Conservation (phyloP, 2,888 invertebrate species). For the Synanthedon tipuliformis region DNA sequence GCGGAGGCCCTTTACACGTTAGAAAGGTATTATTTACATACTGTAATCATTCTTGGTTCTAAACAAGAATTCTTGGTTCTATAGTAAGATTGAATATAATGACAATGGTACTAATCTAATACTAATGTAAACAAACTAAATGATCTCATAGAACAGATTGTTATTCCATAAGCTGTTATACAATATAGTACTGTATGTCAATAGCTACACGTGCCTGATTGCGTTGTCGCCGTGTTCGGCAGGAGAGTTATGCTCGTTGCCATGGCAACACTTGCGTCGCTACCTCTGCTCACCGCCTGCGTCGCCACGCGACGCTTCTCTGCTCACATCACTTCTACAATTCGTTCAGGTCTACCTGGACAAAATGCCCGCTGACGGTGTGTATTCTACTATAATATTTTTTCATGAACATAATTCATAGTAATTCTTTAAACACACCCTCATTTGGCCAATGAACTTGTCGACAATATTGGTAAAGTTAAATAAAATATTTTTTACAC, state of each 20-base stretch:
- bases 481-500: conserved; percentile 5
- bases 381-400: not conserved
- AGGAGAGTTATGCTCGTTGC: conserved; percentile 49
- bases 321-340: conserved; percentile 62
- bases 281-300: conserved; percentile 75
- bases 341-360: conserved; percentile 48
- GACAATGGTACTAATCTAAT: no score
- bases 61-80: no score
- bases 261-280: conserved; percentile 73
- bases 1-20: conserved; percentile 65
- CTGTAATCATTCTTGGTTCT: no score
- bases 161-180: not conserved
- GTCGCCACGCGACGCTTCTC: conserved; percentile 71
- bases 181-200: conserved; percentile 6
- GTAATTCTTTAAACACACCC: no score
- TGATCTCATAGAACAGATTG: not conserved
- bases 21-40: conserved; percentile 50
- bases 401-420: no score
- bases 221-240: conserved; percentile 25
- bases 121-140: no score
- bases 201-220: conserved; percentile 56
- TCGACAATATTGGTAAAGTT: not conserved
- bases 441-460: no score
- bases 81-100: no score
- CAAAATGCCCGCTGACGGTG: conserved; percentile 21